Percentiles rank a stretch among this genome's conserved stretches.
Conservation (phyloP, 1,140 invertebrate genomes). For the Holotrichia oblita region DNA sequence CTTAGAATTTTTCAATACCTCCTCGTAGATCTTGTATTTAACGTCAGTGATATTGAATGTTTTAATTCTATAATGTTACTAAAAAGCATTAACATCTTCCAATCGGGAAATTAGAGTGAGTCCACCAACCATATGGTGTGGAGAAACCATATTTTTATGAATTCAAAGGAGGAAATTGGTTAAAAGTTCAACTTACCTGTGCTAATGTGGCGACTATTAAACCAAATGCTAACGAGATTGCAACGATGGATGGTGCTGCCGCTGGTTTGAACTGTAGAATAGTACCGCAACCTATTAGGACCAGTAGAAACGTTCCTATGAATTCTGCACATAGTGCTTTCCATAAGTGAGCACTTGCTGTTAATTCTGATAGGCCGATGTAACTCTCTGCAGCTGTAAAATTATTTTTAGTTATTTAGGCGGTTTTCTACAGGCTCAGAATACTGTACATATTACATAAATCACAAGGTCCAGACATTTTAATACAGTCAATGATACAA, state of each 20-base stretch:
- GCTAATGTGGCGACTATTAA: conserved; percentile 86
- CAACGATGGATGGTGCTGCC: conserved; percentile 66
- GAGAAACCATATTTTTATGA: background rate
- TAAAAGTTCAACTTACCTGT: conserved; percentile 69
- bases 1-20: too few species aligned
- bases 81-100: too few species aligned
- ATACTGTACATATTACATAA: too few species aligned
- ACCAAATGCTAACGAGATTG: conserved; percentile 89
- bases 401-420: too few species aligned
- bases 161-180: background rate
- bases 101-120: too few species aligned
- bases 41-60: too few species aligned
- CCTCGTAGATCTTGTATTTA: too few species aligned
- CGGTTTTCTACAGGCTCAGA: too few species aligned
- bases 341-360: conserved; percentile 68
- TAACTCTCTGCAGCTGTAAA: conserved; percentile 53
- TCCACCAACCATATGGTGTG: too few species aligned
- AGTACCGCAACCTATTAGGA: conserved; percentile 85
- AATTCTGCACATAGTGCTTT: conserved; percentile 84
- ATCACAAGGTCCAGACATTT: too few species aligned
- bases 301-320: conserved; percentile 87
- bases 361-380: conserved; percentile 56
- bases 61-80: too few species aligned
- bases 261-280: conserved; percentile 49
- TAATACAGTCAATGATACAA: too few species aligned